Evolutionary conservation across 2,797 vertebrate species (phyloP).

Genomic region (Paratrypauchen microcephalus): DNA sequence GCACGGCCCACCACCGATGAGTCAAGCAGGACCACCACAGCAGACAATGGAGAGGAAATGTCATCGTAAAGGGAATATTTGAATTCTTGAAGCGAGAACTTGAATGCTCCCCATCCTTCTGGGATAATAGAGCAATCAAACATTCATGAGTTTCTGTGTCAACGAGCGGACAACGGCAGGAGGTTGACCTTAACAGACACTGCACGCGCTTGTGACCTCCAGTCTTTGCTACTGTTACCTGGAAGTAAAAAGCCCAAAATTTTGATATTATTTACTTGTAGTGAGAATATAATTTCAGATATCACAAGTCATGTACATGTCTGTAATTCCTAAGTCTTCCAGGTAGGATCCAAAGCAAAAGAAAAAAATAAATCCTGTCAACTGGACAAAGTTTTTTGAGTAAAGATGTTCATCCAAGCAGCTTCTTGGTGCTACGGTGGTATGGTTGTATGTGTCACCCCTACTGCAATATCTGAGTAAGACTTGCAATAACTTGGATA

Average conservation of each 20-base stretch:
- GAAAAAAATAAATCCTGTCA: no score
- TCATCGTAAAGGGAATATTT: conserved; percentile 59
- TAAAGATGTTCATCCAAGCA: no score
- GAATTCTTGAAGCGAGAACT: conserved; percentile 51
- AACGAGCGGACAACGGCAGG: conserved; percentile 48
- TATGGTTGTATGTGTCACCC: no score
- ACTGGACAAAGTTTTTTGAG: no score
- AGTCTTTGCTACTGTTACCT: conserved; percentile 25
- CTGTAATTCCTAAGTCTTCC: no score
- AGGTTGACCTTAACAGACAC: conserved; percentile 46
- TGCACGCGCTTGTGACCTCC: conserved; percentile 24
- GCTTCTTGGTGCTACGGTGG: no score
- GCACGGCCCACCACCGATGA: conserved; percentile 41
- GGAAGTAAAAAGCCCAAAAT: background rate
- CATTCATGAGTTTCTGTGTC: conserved; percentile 64
- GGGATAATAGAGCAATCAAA: conserved; percentile 71
- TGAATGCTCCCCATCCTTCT: conserved; percentile 47
- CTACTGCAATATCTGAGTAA: no score
- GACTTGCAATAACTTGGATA: no score
- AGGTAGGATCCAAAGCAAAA: no score
- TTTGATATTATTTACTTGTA: no score
- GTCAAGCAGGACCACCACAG: conserved; percentile 14
- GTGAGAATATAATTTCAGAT: background rate
- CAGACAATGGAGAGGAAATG: conserved; percentile 47
- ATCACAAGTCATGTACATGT: no score